Evolutionary conservation across 2,113 vertebrate genomes (phyloP), one percentile per base, ranked within the genome.

Genomic region (Brevimyrus niger): DNA sequence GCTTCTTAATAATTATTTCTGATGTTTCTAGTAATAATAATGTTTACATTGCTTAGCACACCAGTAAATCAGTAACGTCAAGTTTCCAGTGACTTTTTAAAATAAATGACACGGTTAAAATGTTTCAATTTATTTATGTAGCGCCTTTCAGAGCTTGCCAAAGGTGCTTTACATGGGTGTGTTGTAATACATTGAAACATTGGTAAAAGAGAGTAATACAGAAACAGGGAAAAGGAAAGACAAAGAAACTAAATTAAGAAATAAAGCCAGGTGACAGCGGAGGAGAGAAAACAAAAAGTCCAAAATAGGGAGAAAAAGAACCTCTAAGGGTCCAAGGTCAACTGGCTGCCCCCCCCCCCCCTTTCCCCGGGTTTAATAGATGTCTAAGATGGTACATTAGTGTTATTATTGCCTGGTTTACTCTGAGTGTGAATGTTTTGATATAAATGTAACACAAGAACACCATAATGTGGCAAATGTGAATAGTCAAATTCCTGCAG

Each of bases 401-500:
- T 69, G 10, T 35, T 35, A 35, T 17, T 76, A 35, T 2, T 38
- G 27, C 1, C 31, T 76, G 69, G 69, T 73, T 73, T 73, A 35
- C 65, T 27, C 65, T 23, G 55, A 58, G 21, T 0, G 23, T 61
- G 55, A 61, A 61, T n/a, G 1, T 65, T 65, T 65, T 65, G 23
- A 27, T 65, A 65, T 65, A 65, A 65, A 27, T 65, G 35, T 19
- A 83, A 76, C 13, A 35, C 4, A 38, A 76, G 38, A 38, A 76
- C 11, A 38, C 31, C 15, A 38, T 91, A 65, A 48, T 86, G 89
- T 38, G 89, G 65, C 84, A 53, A 89, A n/a, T 88, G 69, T 1
- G 73, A 55, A 44, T 84, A 91, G 86, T 90, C 53, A 88, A 44
- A 46, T 86, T 11, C 88, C 89, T 82, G 73, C 69, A 46, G 86